phyloP scores from a whole-genome alignment of 2,113 vertebrate genomes.

The Coregonus clupeaformis region DNA sequence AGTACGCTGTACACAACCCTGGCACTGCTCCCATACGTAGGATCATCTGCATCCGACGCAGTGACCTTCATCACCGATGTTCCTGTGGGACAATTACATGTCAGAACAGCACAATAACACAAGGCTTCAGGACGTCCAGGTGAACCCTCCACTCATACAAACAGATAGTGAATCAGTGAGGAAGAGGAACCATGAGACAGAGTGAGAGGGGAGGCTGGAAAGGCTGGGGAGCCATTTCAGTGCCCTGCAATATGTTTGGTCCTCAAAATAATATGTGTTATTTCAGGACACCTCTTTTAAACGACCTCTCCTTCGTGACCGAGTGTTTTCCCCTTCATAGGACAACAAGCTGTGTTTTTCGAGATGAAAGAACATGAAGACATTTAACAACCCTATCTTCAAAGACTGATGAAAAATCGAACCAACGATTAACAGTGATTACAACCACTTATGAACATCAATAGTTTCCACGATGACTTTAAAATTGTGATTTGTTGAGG shows the following conservation, averaged over 20 bases:
- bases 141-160: neutral
- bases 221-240: too few species aligned
- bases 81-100: conserved; percentile 72
- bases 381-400: too few species aligned
- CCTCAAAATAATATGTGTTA: too few species aligned
- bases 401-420: conserved; percentile 47
- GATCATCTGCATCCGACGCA: conserved; percentile 94
- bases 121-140: neutral
- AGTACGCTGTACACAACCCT: conserved; percentile 92
- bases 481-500: conserved; percentile 31
- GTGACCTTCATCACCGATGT: conserved; percentile 97
- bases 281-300: too few species aligned
- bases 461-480: conserved; percentile 30
- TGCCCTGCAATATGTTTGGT: too few species aligned
- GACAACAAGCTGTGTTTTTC: too few species aligned
- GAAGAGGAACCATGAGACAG: neutral
- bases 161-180: neutral
- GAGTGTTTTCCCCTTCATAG: too few species aligned
- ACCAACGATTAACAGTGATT: conserved; percentile 55
- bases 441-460: conserved; percentile 38
- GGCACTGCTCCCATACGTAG: conserved; percentile 93
- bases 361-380: too few species aligned
- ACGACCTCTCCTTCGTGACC: too few species aligned
- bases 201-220: neutral
- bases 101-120: conserved; percentile 18